A percentile compares a stretch with the other conserved stretches of the same genome.
Conservation (phyloP, 2,113 vertebrate genomes). For the Naja naja region DNA sequence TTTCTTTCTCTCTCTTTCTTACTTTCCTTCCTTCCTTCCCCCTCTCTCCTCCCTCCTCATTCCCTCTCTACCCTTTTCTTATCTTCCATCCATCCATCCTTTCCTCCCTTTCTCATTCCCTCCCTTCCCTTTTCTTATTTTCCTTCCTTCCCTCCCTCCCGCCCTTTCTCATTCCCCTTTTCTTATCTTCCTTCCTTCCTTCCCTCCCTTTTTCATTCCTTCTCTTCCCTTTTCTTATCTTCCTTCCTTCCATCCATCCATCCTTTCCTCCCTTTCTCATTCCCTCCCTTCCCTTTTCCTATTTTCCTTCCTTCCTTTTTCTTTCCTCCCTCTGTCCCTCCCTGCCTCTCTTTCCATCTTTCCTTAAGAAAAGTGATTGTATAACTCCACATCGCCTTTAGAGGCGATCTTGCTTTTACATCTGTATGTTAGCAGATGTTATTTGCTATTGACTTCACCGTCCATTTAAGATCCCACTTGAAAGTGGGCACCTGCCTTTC, state of each 20-base stretch:
- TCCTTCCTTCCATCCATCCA: background rate
- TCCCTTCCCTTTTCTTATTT: no score
- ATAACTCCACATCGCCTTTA: background rate
- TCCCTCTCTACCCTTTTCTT: rapidly evolving
- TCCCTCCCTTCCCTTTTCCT: background rate
- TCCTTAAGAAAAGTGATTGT: background rate
- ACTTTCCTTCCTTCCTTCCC: rapidly evolving
- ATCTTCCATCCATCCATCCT: no score
- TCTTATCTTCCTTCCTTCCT: rapidly evolving
- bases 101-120: no score
- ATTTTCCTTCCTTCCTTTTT: no score
- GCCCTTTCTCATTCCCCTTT: rapidly evolving
- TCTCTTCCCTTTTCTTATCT: rapidly evolving
- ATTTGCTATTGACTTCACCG: background rate
- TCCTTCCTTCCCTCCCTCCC: no score
- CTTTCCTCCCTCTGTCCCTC: background rate
- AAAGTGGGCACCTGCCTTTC: background rate
- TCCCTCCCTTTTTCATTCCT: no score
- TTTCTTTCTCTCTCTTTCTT: rapidly evolving
- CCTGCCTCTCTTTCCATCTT: background rate
- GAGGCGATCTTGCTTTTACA: background rate
- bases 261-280: no score
- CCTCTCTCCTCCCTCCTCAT: no score
- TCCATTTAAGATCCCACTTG: background rate
- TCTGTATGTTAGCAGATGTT: background rate